Percentiles rank a stretch among this genome's conserved stretches.
Evolutionary conservation across 2,888 invertebrate genomes (phyloP).

Genomic region (Drosophila kanekoi): DNA sequence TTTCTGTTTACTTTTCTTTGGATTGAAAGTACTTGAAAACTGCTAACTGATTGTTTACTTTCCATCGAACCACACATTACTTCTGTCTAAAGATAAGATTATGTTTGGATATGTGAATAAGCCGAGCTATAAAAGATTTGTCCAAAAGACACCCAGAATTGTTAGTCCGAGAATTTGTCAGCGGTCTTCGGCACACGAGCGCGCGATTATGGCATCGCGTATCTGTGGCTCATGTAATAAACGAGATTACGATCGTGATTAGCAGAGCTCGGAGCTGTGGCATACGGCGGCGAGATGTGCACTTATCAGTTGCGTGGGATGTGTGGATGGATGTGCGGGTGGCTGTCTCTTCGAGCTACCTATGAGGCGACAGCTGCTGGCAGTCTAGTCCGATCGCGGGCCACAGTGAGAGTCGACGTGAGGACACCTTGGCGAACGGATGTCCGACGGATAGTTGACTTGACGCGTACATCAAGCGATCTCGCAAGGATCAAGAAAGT

Average conservation of each 20-base stretch:
- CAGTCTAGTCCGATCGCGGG: constrained; percentile 32
- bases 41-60: background rate
- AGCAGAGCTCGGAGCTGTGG: constrained; percentile 44
- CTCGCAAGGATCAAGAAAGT: background rate
- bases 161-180: constrained; percentile 10
- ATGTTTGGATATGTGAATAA: constrained; percentile 12
- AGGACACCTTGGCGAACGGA: background rate
- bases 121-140: constrained; percentile 12
- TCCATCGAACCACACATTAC: background rate
- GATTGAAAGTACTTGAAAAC: background rate
- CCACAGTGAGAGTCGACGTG: constrained; percentile 10
- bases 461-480: no score
- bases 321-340: constrained; percentile 48
- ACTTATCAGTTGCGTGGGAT: constrained; percentile 68
- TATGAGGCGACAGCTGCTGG: constrained; percentile 30
- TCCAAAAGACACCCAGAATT: background rate
- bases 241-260: constrained; percentile 51
- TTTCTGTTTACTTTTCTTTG: background rate
- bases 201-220: constrained; percentile 23
- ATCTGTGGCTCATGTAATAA: constrained; percentile 41
- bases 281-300: constrained; percentile 52
- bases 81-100: constrained; percentile 22
- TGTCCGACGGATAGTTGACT: background rate
- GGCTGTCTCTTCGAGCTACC: constrained; percentile 31
- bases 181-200: constrained; percentile 26